Base-by-base conservation (phyloP, 1,140 invertebrate species). In the Cydia pomonella region DNA sequence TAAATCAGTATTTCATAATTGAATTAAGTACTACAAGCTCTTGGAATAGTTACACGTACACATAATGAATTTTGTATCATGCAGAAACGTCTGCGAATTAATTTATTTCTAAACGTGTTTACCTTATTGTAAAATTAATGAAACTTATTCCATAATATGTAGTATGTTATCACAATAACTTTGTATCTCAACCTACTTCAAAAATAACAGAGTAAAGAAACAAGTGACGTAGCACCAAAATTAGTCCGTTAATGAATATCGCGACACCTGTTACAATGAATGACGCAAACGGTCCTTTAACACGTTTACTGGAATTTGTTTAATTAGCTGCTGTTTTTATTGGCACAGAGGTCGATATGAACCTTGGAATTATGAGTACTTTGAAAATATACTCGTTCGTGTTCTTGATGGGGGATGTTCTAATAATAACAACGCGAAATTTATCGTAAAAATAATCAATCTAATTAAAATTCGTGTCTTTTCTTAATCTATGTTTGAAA, bases 311-410 rank as follows among this genome's bases (percentile, higher is more conserved):
- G 53, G 18, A 21, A 50, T 13, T 25, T 83, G 73, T 83, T 79
- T 83, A 79, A 83, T 83, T 83, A 81, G 81, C 76, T 83, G 81
- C 21, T 78, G 44, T 79, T 74, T 75, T 79, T 50, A 47, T 23
- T 47, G 2, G 1, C 69, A n/a, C 47, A 74, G 62, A 73, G 29
- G 53, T 64, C 62, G 62, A 18, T 16, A 21, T 21, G 64, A 69
- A 33, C 16, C 64, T 21, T 41, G 29, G n/a, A 38, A 33, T 69
- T 69, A 38, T 69, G 7, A 27, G 13, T 33, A n/a, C 23, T 69
- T 69, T 69, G 41, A 69, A 69, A 21, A 69, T 69, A 69, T 33
- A 64, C 63, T 27, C 1, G 25, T 1, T 3, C 21, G n/a, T n/a
- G 16, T 33, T 3, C 1, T 33, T 12, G n/a, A 63, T 63, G 27